Percentiles rank a stretch among this genome's conserved stretches.
Evolutionary conservation across 2,888 invertebrate genomes (phyloP).

Genomic region (Copidosoma aretas): DNA sequence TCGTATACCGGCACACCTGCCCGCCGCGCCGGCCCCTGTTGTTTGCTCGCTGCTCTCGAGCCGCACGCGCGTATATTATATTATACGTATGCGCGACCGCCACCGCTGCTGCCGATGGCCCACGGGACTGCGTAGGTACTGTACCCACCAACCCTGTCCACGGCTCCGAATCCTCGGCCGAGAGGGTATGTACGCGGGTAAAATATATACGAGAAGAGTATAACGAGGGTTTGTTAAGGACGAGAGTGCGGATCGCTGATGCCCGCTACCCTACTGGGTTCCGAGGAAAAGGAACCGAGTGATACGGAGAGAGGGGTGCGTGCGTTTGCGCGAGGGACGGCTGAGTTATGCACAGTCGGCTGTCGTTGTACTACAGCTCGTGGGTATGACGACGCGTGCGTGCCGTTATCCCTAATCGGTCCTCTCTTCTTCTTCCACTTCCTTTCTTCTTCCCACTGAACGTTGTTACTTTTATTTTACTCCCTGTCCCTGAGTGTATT

Average conservation of each 20-base stretch:
- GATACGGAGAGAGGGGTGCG: background rate
- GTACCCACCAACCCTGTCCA: too few relatives aligned
- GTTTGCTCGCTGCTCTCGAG: background rate
- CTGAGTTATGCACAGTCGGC: constrained; percentile 44
- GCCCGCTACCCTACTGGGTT: background rate
- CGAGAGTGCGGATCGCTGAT: too few relatives aligned
- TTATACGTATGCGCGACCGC: too few relatives aligned
- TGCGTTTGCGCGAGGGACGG: background rate
- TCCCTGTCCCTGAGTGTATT: too few relatives aligned
- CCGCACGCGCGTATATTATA: background rate
- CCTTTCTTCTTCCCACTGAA: too few relatives aligned
- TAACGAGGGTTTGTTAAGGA: too few relatives aligned
- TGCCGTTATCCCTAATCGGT: constrained; percentile 29
- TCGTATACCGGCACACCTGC: background rate
- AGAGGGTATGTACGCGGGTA: too few relatives aligned
- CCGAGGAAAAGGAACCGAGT: background rate
- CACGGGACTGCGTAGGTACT: background rate
- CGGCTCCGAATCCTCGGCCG: too few relatives aligned
- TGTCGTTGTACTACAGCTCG: constrained; percentile 41
- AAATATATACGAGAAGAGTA: too few relatives aligned
- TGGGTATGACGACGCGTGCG: too few relatives aligned
- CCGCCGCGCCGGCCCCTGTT: too few relatives aligned
- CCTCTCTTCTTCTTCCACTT: background rate
- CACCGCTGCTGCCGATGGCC: background rate
- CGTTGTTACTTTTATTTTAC: too few relatives aligned